A percentile compares a stretch with the other conserved stretches of the same genome.
Evolutionary conservation across 1,140 invertebrate genomes (phyloP).

Genomic region (Oreohelix idahoensis): DNA sequence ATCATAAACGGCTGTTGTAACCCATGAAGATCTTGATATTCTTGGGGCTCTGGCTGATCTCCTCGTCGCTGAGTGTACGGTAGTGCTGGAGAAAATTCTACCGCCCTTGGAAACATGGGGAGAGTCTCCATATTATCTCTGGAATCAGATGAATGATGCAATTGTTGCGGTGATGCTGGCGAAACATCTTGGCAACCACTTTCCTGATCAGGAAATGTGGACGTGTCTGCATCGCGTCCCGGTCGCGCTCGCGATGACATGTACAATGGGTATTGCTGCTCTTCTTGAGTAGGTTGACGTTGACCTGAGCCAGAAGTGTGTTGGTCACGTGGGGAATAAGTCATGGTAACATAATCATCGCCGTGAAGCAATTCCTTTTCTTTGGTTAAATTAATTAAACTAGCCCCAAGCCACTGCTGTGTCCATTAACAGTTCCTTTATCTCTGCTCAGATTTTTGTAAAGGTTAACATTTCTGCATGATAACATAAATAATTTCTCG

Average conservation of each 20-base stretch:
- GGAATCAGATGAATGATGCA: not conserved
- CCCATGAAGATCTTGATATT: not conserved
- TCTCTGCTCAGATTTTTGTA: no score
- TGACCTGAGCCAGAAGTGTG: not conserved
- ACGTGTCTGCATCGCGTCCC: not conserved
- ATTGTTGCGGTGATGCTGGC: not conserved
- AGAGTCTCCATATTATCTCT: not conserved
- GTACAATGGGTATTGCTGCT: not conserved
- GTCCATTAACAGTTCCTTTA: no score
- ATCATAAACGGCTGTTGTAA: not conserved
- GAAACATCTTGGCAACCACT: not conserved
- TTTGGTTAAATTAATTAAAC: no score
- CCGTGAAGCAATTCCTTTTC: not conserved
- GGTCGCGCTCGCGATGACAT: not conserved
- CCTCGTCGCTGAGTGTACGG: not conserved
- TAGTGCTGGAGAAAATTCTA: not conserved
- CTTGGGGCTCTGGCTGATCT: not conserved
- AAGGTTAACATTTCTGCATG: no score
- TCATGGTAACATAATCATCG: not conserved
- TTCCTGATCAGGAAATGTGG: not conserved
- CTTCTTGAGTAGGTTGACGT: not conserved
- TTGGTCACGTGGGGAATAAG: not conserved
- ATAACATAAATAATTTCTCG: no score
- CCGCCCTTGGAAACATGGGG: no score
- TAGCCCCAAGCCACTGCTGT: no score